phyloP scores from a whole-genome alignment of 2,113 vertebrate genomes.

The Macrotis lagotis region DNA sequence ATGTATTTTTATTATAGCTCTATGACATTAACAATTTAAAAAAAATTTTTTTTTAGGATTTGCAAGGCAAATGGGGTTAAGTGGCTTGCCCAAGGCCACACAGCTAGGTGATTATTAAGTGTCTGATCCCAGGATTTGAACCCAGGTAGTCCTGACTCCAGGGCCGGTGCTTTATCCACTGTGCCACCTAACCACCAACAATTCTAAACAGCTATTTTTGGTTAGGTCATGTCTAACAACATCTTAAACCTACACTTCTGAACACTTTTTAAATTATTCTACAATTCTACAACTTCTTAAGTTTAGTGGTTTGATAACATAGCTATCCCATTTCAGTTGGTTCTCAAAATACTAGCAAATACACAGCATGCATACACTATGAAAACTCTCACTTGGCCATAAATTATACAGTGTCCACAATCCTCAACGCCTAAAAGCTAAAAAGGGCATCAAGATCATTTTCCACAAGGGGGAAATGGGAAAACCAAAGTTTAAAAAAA shows the following conservation, averaged over 20 bases:
- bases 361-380: not conserved
- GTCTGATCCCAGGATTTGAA: too few relatives aligned
- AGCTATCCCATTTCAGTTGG: not conserved
- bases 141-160: too few relatives aligned
- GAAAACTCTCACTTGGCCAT: not conserved
- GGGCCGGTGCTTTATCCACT: too few relatives aligned
- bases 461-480: not conserved
- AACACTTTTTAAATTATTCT: too few relatives aligned
- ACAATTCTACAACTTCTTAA: not conserved
- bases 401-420: not conserved
- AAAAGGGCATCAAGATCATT: not conserved
- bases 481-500: conserved; percentile 41
- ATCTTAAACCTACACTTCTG: too few relatives aligned
- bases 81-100: too few relatives aligned
- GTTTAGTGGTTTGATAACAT: not conserved
- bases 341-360: not conserved
- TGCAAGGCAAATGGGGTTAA: too few relatives aligned
- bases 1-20: not conserved
- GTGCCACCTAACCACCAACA: too few relatives aligned
- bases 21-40: too few relatives aligned
- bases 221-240: not conserved
- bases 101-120: too few relatives aligned
- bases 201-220: not conserved
- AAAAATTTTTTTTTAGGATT: too few relatives aligned
- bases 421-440: not conserved